Conservation (phyloP, 2,113 vertebrate species). For the Ageneiosus marmoratus region DNA sequence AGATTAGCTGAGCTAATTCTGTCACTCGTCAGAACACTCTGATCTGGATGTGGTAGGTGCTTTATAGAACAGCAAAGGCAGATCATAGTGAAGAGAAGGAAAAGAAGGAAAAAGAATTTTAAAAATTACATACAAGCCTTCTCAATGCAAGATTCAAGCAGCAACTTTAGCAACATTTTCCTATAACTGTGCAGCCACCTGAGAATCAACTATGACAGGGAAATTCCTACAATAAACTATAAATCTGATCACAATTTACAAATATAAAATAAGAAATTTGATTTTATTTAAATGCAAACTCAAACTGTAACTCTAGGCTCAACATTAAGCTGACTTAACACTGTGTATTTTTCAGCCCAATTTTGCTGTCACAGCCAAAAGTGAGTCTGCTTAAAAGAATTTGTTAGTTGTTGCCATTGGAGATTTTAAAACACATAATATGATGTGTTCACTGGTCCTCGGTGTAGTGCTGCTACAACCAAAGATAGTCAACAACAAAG, state of each 20-base stretch:
- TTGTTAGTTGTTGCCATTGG: background rate
- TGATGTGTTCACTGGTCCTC: background rate
- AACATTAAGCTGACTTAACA: background rate
- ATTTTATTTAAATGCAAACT: background rate
- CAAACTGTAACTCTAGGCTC: background rate
- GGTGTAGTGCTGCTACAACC: background rate
- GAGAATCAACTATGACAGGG: background rate
- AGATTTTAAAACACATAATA: background rate
- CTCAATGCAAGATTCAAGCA: background rate
- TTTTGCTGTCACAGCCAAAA: background rate
- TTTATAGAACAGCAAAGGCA: background rate
- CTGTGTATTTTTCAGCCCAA: background rate
- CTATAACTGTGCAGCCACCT: background rate
- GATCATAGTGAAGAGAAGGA: background rate
- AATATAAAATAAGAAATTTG: background rate
- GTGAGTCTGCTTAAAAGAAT: background rate
- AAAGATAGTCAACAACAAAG: background rate
- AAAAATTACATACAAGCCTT: background rate
- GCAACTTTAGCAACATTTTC: background rate
- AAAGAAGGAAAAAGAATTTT: background rate
- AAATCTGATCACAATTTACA: background rate
- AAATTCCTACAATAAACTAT: background rate
- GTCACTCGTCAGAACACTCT: background rate
- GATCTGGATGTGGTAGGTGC: background rate
- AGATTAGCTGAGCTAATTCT: conserved; percentile 20